Conservation (phyloP, 2,797 vertebrate genomes). For the Sebastes oblongus region DNA sequence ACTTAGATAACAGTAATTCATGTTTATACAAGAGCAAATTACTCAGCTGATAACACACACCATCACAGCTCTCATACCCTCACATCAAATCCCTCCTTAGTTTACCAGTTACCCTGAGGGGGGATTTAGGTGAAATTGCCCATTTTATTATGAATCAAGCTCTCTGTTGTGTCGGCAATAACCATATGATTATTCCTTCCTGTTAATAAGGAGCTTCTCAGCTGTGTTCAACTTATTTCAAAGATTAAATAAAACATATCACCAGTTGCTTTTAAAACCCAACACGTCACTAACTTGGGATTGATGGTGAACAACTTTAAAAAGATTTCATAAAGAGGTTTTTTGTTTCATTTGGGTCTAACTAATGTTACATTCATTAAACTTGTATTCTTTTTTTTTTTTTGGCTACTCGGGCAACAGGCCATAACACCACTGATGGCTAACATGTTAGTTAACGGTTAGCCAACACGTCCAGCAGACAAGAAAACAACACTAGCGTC, state of each 20-base stretch:
- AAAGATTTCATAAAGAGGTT: neutral
- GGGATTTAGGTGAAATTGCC: conserved; percentile 76
- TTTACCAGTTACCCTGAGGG: conserved; percentile 71
- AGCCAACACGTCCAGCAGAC: no score
- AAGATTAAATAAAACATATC: neutral
- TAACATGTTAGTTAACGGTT: neutral
- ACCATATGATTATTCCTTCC: conserved; percentile 63
- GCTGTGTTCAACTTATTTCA: conserved; percentile 28
- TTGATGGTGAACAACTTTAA: neutral
- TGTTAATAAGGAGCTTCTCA: conserved; percentile 51
- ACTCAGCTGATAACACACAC: conserved; percentile 76
- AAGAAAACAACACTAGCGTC: no score
- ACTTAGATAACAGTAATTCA: conserved; percentile 79
- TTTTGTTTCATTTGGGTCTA: neutral
- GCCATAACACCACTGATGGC: no score
- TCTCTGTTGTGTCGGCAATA: conserved; percentile 73
- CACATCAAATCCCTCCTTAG: conserved; percentile 74
- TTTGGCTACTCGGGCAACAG: neutral
- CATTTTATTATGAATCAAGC: conserved; percentile 78
- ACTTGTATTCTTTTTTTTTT: neutral
- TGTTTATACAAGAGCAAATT: conserved; percentile 82
- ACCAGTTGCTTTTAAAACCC: conserved; percentile 25
- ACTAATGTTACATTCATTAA: neutral
- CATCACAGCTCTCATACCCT: conserved; percentile 69
- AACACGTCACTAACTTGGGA: neutral